These are phyloP conservation scores for Ips nitidus DNA, from an alignment of 1,140 invertebrate genomes.

Conservation along the genomic window DNA sequence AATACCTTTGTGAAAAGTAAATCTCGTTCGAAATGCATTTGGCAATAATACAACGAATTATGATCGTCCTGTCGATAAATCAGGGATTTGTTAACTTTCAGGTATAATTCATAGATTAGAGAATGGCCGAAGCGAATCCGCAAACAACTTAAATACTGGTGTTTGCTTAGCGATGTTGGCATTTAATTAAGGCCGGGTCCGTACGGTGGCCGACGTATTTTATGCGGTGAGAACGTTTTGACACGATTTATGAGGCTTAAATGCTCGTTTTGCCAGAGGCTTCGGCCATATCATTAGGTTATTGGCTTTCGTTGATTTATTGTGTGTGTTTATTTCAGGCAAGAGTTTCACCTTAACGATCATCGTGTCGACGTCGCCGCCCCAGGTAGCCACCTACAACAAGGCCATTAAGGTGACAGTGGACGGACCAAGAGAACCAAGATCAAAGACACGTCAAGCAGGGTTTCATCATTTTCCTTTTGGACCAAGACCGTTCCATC, in stretches of 20 bases:
- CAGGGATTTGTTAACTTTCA: slow-evolving; percentile 46
- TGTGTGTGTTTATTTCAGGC: slow-evolving; percentile 62
- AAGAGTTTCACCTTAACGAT: slow-evolving; percentile 97
- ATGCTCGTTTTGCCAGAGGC: slow-evolving; percentile 3
- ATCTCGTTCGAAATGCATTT: slow-evolving; percentile 1
- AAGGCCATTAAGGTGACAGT: slow-evolving; percentile 99
- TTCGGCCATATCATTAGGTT: slow-evolving; percentile 14
- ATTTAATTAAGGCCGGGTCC: slow-evolving; percentile 42
- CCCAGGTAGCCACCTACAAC: slow-evolving; percentile 88
- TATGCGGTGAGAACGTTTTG: slow-evolving; percentile 27
- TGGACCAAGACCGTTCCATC: slow-evolving; percentile 75
- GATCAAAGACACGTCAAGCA: slow-evolving; percentile 88
- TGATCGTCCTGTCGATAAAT: slow-evolving; percentile 45
- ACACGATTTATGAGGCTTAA: slow-evolving; percentile 24
- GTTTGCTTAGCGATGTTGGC: slow-evolving; percentile 45
- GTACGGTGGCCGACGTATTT: slow-evolving; percentile 27
- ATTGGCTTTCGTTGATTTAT: slow-evolving; percentile 8
- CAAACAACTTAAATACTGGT: slow-evolving; percentile 49
- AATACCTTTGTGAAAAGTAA: too few species aligned
- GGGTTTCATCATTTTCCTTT: slow-evolving; percentile 86
- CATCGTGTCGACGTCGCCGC: slow-evolving; percentile 87
- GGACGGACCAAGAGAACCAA: slow-evolving; percentile 93
- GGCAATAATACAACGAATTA: slow-evolving; percentile 26
- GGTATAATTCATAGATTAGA: slow-evolving; percentile 50
- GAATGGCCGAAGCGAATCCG: slow-evolving; percentile 40